A percentile compares a stretch with the other conserved stretches of the same genome.
These are phyloP conservation scores for Cryptocephalus moraei DNA, from an alignment of 2,888 invertebrate species.

Conservation along the genomic window DNA sequence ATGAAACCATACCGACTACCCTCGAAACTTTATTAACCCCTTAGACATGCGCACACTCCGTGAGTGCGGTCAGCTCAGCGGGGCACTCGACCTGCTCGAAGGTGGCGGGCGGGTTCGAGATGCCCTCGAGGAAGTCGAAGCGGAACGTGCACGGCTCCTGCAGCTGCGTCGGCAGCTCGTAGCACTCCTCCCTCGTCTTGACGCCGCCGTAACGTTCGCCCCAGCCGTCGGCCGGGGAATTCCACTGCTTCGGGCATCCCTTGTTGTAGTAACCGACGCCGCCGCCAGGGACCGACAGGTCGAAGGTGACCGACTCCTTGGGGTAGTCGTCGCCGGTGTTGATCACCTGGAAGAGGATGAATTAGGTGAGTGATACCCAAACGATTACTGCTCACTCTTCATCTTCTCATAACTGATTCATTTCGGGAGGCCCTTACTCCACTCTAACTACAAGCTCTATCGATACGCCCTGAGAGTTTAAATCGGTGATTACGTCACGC, in stretches of 20 bases:
- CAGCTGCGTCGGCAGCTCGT: conserved; percentile 7
- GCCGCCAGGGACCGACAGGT: conserved; percentile 9
- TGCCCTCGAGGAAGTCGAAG: conserved; percentile 14
- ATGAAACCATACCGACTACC: too few relatives aligned
- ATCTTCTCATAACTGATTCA: too few relatives aligned
- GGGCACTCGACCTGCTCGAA: conserved; percentile 15
- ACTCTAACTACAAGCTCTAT: too few relatives aligned
- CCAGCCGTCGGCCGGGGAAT: conserved; percentile 11
- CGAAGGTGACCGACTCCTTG: conserved; percentile 3
- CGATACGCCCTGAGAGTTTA: too few relatives aligned
- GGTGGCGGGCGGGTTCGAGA: conserved; percentile 11
- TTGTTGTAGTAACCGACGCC: conserved; percentile 13
- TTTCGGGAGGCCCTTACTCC: too few relatives aligned
- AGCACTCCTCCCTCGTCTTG: conserved; percentile 8
- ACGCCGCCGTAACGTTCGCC: conserved; percentile 15
- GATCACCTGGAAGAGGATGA: conserved; percentile 1
- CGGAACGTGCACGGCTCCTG: conserved; percentile 12
- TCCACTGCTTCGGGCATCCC: conserved; percentile 13
- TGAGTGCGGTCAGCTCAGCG: conserved; percentile 4
- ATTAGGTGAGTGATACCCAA: too few relatives aligned
- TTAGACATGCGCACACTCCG: too few relatives aligned
- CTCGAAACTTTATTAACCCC: too few relatives aligned
- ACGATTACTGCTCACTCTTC: too few relatives aligned
- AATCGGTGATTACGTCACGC: too few relatives aligned
- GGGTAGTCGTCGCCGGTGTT: conserved; percentile 9